Evolutionary conservation across 1,140 invertebrate genomes (phyloP), one percentile per base, ranked within the genome.

Genomic region (Palaemon carinicauda): DNA sequence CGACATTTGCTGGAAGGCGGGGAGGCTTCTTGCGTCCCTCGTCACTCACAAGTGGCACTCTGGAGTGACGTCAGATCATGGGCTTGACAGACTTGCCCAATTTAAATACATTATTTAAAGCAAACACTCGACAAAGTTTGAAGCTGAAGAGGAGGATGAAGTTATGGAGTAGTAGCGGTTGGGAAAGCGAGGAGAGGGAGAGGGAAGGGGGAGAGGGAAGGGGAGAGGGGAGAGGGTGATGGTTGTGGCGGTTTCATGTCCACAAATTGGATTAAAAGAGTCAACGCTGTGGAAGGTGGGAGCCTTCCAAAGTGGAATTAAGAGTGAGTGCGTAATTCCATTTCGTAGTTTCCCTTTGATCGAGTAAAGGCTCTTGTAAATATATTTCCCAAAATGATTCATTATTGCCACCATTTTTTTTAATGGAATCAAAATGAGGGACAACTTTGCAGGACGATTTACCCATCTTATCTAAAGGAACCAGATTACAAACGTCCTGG

Each of bases 41-140:
- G 17, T 0, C 50, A 78, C 51, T 60, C 31, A 27, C 84, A 80
- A 81, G 84, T 75, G 79, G 69, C 56, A 52, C 51, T 4, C 78
- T 41, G 33, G 69, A 80, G 79, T 87, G 78, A 87, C 84, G 84
- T 87, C 84, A 87, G 77, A 87, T 87, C 84, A 75, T 52, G 81
- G 77, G 54, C 87, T 88, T 82, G 81, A 83, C 80, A 79, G 87
- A 78, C 41, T 73, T 69, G 80, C 15, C 77, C 77, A 88, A 83
- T 88, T 88, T 88, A 88, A 88, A 88, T 88, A 88, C 87, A 88
- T 88, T 88, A 88, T 88, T 88, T 80, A 83, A 88, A 83, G 87
- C 81, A 88, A 88, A 88, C 87, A 88, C 87, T 88, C 75, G 31
- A 80, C 81, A 88, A 78, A 88, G 80, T 88, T 88, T 82, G 80